Base-by-base conservation (phyloP, 2,888 invertebrate genomes). In the Diarsia dahlii region DNA sequence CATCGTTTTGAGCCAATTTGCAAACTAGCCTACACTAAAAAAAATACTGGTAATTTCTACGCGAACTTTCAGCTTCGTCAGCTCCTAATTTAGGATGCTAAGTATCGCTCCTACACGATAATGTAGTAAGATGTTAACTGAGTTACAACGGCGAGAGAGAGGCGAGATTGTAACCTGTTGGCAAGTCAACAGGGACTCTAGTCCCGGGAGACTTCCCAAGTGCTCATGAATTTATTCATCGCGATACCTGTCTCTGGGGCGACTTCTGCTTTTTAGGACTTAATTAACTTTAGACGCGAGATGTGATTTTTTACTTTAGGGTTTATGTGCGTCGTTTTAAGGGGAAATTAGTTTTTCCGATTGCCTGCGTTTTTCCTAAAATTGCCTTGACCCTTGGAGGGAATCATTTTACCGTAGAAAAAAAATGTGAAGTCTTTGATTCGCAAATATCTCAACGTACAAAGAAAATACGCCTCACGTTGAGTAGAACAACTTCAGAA, bases 211-310 rank as follows among this genome's bases (percentile, higher is more conserved):
- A 80, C 76, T 85, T 78, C 60, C 78, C 82, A 81, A 84, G 78
- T 78, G 77, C 87, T 87, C 88, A 87, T 87, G 87, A 87, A 87
- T 87, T 85, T 87, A 87, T 87, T 86, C 87, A 88, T 84, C 75
- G 73, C 82, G 78, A 80, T 76, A 80, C 88, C 76, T 71, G 68
- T 82, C 76, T 72, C 81, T 34, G 80, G 79, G 77, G 64, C 79
- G 74, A 78, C 78, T 80, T 74, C 80, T 81, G 74, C 83, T 86
- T 87, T 87, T 87, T 80, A 87, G 80, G 83, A 76, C 84, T 86
- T 87, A 87, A 87, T 87, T 87, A 87, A 82, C 86, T 86, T 80
- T 74, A 76, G 78, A 80, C 50, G 62, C 56, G 74, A 75, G 70
- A 72, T 77, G 81, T 77, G 85, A 87, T 82, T 87, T 82, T 74